Evolutionary conservation across 1,140 invertebrate genomes (phyloP), one percentile per base, ranked within the genome.

Genomic region (Drosophila tsacasi): DNA sequence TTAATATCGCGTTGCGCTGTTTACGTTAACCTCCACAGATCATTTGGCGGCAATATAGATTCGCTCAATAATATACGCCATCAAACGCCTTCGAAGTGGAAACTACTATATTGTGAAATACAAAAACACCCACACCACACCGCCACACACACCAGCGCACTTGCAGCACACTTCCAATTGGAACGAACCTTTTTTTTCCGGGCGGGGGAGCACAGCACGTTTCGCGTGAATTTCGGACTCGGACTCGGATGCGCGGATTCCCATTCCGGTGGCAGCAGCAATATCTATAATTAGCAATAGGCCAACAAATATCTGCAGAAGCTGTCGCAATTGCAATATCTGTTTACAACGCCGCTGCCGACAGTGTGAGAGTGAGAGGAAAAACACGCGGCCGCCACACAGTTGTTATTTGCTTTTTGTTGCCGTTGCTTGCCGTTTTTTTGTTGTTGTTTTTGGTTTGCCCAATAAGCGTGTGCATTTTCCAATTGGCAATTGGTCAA

Each of bases 61-160:
- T 37, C 30, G 54, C 55, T 57, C 58, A 42, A 39, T 55, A 52
- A 35, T n/a, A 40, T 55, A 35, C 57, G 50, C 39, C 35, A 72
- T 57, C 21, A 13, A 30, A 42, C 47, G 30, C 47, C 32, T 23
- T 9, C 21, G n/a, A 57, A 57, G 62, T 72, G 66, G 25, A 59
- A 62, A 54, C 23, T 25, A 44, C 25, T 50, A 50, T 46, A 64
- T 73, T 69, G 85, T 83, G 75, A 86, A 83, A 77, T 77, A 77
- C 74, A 54, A 44, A 46, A 44, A 54, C n/a, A 69, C 60, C 46
- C 54, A 57, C 49, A 55, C 59, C 69, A 49, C 65, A 62, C 42
- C 64, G 30, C 54, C 69, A 63, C 65, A 35, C 52, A 49, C 52
- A 32, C 64, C 46, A 52, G n/a, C 49, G 40, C 64, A 69, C 49